Evolutionary conservation across 2,797 vertebrate species (phyloP), one percentile per base, ranked within the genome.

Genomic region (Leptodactylus fallax): DNA sequence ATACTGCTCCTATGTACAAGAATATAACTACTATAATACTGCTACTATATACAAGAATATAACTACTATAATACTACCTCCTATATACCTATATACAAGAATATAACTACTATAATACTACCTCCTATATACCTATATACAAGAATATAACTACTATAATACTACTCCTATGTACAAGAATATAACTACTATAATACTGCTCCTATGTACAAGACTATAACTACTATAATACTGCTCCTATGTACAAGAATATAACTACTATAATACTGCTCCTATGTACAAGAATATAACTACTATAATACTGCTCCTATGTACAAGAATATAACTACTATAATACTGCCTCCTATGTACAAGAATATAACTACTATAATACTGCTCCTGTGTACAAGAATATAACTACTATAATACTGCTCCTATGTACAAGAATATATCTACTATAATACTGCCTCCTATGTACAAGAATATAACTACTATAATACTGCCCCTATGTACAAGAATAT

Each of bases 21-120:
- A 71, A 71, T 16, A 71, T 71, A 71, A 36, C 67, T 71, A 45
- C 67, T 45, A 71, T 71, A 71, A 71, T 71, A 71, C 67, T 71
- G 25, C 67, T 23, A 12, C 60, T 61, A 45, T 71, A 6, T 71
- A 17, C 25, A 71, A 71, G 27, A 7, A 71, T 71, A 45, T 71
- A 71, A 36, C 25, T 71, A 71, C 67, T 71, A 47, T 47, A 72
- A 72, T 72, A 47, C 69, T 47, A 16, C 69, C 1, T n/a, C 69
- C 69, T 72, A 72, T 45, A 4, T 72, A 72, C 69, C n/a, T n/a
- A n/a, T n/a, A n/a, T n/a, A n/a, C n/a, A 72, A 11, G 69, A 72
- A 72, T 72, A 72, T 72, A 72, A 72, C 69, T 21, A 47, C 69
- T 45, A 71, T 71, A 71, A 45, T 71, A 71, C 69, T 72, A 7